A percentile compares a stretch with the other conserved stretches of the same genome.
Conservation (phyloP, 2,113 vertebrate genomes). For the Larimichthys polyactis region DNA sequence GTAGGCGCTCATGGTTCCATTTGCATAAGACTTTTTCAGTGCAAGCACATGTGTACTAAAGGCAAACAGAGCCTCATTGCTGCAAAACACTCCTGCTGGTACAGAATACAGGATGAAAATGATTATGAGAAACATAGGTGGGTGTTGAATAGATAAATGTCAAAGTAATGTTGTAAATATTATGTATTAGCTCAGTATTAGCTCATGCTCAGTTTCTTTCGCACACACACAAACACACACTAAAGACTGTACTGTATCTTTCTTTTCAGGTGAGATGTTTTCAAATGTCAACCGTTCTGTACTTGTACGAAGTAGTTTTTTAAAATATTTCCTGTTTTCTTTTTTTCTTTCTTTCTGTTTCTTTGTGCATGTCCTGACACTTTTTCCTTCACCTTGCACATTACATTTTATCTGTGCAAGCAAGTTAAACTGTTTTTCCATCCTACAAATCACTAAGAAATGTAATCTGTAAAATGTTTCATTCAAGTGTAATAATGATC, state of each 20-base stretch:
- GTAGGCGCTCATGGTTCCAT: too few species aligned
- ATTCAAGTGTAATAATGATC: neutral
- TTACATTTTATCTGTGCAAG: conserved; percentile 9
- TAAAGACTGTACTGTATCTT: neutral
- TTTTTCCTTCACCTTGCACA: conserved; percentile 13
- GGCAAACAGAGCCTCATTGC: conserved; percentile 8
- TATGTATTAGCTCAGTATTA: too few species aligned
- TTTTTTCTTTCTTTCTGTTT: conserved; percentile 7
- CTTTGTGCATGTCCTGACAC: conserved; percentile 8
- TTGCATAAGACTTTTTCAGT: neutral
- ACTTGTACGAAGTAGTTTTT: conserved; percentile 3
- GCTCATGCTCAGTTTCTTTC: neutral
- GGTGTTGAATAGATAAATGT: neutral
- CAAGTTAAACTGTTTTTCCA: conserved; percentile 13
- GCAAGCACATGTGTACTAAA: too few species aligned
- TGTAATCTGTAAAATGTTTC: neutral
- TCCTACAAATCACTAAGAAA: neutral
- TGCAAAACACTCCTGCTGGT: neutral
- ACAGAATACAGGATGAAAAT: neutral
- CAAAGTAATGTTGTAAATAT: neutral
- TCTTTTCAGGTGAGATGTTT: conserved; percentile 24
- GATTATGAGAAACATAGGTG: too few species aligned
- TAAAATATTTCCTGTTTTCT: neutral
- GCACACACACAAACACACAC: conserved; percentile 7
- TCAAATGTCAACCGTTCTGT: neutral